These are phyloP conservation scores for Dipodomys merriami DNA, from an alignment of 2,113 vertebrate genomes.

Conservation along the genomic window DNA sequence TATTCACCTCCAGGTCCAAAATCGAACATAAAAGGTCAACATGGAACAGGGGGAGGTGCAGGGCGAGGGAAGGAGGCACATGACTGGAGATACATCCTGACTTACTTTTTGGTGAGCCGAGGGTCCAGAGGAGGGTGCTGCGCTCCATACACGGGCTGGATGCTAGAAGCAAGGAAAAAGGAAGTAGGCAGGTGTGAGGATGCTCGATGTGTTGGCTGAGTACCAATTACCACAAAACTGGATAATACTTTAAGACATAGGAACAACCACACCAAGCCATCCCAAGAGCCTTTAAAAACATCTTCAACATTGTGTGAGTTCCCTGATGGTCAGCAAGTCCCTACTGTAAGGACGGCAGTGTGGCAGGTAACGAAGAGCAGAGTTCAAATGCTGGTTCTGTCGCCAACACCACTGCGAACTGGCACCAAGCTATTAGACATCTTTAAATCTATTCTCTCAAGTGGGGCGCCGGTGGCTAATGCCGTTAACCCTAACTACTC, in stretches of 20 bases:
- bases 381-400: too few relatives aligned
- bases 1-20: not conserved
- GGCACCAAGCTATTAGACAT: not conserved
- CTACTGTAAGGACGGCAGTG: not conserved
- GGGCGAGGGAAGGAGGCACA: not conserved
- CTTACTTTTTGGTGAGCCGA: conserved; percentile 93
- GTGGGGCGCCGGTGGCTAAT: too few relatives aligned
- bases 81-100: not conserved
- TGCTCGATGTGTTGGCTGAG: not conserved
- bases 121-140: conserved; percentile 97
- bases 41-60: not conserved
- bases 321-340: not conserved
- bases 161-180: conserved; percentile 84
- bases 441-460: too few relatives aligned
- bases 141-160: conserved; percentile 97
- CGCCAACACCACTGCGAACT: not conserved
- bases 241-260: not conserved
- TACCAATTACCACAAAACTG: not conserved
- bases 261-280: not conserved
- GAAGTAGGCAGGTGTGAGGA: not conserved
- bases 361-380: not conserved
- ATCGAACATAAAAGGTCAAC: conserved; percentile 10
- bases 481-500: too few relatives aligned
- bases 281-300: not conserved
- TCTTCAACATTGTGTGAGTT: not conserved